These are phyloP conservation scores for Stigmatopora argus DNA, from an alignment of 2,113 vertebrate species.

Conservation along the genomic window DNA sequence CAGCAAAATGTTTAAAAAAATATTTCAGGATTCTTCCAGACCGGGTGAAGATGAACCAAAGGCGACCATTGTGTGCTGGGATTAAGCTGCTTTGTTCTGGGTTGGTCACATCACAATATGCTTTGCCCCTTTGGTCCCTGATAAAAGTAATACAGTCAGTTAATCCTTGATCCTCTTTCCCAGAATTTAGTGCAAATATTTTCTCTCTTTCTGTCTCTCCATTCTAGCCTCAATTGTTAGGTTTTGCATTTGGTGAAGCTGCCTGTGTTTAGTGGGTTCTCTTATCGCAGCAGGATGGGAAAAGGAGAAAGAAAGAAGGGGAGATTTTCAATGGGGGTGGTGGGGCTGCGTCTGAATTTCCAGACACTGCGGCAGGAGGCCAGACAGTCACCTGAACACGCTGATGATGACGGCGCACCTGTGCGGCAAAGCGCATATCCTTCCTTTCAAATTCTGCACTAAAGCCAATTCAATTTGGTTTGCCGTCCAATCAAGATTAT, in stretches of 20 bases:
- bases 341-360: constrained; percentile 64
- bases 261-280: constrained; percentile 38
- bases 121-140: constrained; percentile 16
- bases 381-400: constrained; percentile 84
- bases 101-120: constrained; percentile 40
- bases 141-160: constrained; percentile 53
- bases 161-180: constrained; percentile 24
- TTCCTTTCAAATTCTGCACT: neutral
- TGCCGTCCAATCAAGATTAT: constrained; percentile 47
- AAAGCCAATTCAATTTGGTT: constrained; percentile 36
- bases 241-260: constrained; percentile 28
- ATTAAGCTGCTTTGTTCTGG: constrained; percentile 55
- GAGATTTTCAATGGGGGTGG: neutral
- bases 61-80: constrained; percentile 40
- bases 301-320: neutral
- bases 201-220: neutral
- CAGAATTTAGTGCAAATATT: neutral
- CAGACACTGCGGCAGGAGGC: constrained; percentile 74
- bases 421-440: neutral
- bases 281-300: constrained; percentile 36
- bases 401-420: constrained; percentile 11
- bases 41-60: constrained; percentile 48
- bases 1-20: too few relatives aligned
- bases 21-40: too few relatives aligned
- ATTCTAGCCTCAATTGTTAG: constrained; percentile 32